Evolutionary conservation across 1,140 invertebrate genomes (phyloP).

Genomic region (Euwallacea fornicatus): DNA sequence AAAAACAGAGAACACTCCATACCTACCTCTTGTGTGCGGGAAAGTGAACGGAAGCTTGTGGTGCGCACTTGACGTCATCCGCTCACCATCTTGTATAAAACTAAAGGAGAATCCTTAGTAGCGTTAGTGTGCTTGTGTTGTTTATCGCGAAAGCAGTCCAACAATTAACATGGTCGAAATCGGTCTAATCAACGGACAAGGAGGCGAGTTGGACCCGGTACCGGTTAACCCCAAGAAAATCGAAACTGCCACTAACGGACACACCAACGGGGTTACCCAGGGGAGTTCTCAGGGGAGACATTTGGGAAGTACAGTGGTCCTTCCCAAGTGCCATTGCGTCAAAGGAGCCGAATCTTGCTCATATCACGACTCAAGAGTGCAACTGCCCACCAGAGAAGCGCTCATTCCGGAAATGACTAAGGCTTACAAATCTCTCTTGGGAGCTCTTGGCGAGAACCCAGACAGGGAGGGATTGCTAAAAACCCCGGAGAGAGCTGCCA

Average conservation of each 20-base stretch:
- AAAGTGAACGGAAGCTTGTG: conserved; percentile 1
- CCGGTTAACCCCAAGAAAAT: conserved; percentile 14
- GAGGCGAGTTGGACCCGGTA: conserved; percentile 8
- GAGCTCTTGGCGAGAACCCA: conserved; percentile 88
- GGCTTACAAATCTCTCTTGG: conserved; percentile 78
- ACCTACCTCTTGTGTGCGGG: background rate
- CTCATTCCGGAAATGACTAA: conserved; percentile 84
- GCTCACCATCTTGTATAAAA: conserved; percentile 22
- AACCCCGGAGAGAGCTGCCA: conserved; percentile 96
- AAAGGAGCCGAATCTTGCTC: conserved; percentile 86
- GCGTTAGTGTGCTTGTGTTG: conserved; percentile 20
- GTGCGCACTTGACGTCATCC: conserved; percentile 14
- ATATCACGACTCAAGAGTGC: conserved; percentile 85
- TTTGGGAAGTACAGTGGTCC: conserved; percentile 14
- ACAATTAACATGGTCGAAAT: conserved; percentile 30
- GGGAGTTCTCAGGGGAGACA: background rate
- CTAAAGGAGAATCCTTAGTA: conserved; percentile 22
- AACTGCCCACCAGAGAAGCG: conserved; percentile 82
- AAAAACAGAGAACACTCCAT: too few relatives aligned
- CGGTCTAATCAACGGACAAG: conserved; percentile 25
- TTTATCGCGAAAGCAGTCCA: background rate
- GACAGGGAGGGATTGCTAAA: conserved; percentile 90
- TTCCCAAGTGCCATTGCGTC: conserved; percentile 41
- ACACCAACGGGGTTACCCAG: conserved; percentile 5
- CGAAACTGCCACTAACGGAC: conserved; percentile 9